These are phyloP conservation scores for Chymomyza costata DNA, from an alignment of 1,140 invertebrate species.

Conservation along the genomic window DNA sequence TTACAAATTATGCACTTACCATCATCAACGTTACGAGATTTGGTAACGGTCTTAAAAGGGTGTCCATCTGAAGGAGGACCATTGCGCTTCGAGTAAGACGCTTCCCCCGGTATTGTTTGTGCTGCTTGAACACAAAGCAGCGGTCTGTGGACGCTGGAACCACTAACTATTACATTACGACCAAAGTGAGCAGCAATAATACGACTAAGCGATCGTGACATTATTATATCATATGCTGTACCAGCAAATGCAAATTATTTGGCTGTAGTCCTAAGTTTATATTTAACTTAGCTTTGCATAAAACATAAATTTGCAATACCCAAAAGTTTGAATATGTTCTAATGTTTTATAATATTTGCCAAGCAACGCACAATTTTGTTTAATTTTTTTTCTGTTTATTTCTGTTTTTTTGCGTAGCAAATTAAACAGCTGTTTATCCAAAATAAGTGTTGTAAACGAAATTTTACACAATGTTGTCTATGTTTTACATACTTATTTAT, in stretches of 20 bases:
- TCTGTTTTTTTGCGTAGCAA: too few species aligned
- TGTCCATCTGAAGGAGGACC: slow-evolving; percentile 52
- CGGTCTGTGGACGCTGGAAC: slow-evolving; percentile 1
- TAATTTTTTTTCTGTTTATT: too few species aligned
- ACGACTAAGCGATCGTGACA: slow-evolving; percentile 28
- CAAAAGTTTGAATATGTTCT: slow-evolving; percentile 1
- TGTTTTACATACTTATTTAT: too few species aligned
- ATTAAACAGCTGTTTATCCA: too few species aligned
- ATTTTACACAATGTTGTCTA: too few species aligned
- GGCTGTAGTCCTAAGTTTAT: slow-evolving; percentile 6
- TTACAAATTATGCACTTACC: slow-evolving; percentile 22
- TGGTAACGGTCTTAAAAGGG: slow-evolving; percentile 57
- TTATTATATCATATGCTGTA: slow-evolving; percentile 34
- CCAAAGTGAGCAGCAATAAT: slow-evolving; percentile 14
- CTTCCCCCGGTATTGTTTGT: slow-evolving; percentile 7
- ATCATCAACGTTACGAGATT: slow-evolving; percentile 47
- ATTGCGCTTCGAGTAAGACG: slow-evolving; percentile 58
- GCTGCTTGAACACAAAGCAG: slow-evolving; percentile 2
- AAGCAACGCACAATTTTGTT: not conserved
- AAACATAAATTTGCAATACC: too few species aligned
- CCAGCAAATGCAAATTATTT: slow-evolving; percentile 25
- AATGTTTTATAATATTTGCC: too few species aligned
- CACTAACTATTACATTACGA: not conserved
- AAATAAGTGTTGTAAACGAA: too few species aligned
- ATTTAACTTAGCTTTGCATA: too few species aligned